These are phyloP conservation scores for Nyctibius grandis DNA, from an alignment of 2,797 vertebrate species.

Conservation along the genomic window DNA sequence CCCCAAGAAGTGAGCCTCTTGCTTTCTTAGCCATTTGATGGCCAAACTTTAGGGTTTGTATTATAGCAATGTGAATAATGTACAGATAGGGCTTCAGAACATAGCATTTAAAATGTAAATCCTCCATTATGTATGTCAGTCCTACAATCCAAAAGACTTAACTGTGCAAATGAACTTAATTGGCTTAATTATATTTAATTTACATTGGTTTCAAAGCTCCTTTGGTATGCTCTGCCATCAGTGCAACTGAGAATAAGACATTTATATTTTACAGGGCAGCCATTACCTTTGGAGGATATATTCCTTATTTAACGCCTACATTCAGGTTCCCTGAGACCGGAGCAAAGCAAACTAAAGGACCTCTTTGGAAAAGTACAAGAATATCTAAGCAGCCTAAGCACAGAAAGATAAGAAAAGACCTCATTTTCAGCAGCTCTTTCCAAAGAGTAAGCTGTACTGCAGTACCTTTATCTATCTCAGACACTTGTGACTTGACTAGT, in stretches of 20 bases:
- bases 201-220: not conserved
- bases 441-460: not conserved
- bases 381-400: not conserved
- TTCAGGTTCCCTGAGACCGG: not conserved
- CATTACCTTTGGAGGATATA: not conserved
- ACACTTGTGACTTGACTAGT: not conserved
- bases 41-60: not conserved
- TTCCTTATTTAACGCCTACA: not conserved
- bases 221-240: not conserved
- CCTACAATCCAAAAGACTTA: not conserved
- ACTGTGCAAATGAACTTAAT: not conserved
- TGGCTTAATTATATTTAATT: not conserved
- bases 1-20: not conserved
- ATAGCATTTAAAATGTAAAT: not conserved
- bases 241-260: not conserved
- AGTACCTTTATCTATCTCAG: not conserved
- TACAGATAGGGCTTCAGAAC: not conserved
- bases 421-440: not conserved
- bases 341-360: not conserved
- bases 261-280: not conserved
- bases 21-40: not conserved
- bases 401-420: not conserved
- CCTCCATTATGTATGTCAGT: not conserved
- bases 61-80: not conserved
- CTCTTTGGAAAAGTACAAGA: not conserved